These are phyloP conservation scores for Triops longicaudatus DNA, from an alignment of 1,140 invertebrate species.

Conservation along the genomic window DNA sequence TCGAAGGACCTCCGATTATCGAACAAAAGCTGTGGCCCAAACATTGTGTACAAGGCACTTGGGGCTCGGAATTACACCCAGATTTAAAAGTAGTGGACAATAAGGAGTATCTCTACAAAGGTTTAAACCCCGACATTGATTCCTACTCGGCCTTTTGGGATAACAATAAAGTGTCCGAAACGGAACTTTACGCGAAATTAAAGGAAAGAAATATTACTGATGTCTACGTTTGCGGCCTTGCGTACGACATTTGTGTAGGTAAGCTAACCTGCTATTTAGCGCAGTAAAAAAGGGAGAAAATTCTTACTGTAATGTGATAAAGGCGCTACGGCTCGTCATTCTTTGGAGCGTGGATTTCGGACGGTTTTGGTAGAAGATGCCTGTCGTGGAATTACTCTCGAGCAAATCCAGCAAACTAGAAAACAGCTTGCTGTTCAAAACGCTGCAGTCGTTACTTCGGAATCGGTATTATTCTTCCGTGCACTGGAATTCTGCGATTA, in stretches of 20 bases:
- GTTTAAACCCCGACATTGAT: conserved; percentile 87
- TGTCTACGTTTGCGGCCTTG: conserved; percentile 89
- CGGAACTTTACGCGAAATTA: conserved; percentile 71
- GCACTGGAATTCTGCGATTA: background rate
- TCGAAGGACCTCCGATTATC: conserved; percentile 71
- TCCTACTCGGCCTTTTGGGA: conserved; percentile 98
- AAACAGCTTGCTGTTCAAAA: conserved; percentile 59
- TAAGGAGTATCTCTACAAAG: conserved; percentile 81
- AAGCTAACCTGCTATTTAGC: conserved; percentile 36
- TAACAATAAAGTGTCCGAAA: conserved; percentile 83
- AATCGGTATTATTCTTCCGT: conserved; percentile 39
- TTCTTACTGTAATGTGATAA: conserved; percentile 3
- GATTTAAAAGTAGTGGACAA: conserved; percentile 73
- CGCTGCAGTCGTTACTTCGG: conserved; percentile 69
- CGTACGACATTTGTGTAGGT: conserved; percentile 94
- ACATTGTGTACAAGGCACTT: conserved; percentile 89
- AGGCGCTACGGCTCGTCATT: conserved; percentile 78
- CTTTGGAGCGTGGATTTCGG: conserved; percentile 77
- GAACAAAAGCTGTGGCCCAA: conserved; percentile 85
- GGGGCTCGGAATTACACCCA: conserved; percentile 87
- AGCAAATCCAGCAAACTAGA: conserved; percentile 74
- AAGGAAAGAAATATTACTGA: conserved; percentile 72
- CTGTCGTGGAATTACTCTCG: conserved; percentile 71
- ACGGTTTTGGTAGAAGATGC: conserved; percentile 86
- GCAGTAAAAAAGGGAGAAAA: background rate